Evolutionary conservation across 2,113 vertebrate species (phyloP).

Genomic region (Acinonyx jubatus): DNA sequence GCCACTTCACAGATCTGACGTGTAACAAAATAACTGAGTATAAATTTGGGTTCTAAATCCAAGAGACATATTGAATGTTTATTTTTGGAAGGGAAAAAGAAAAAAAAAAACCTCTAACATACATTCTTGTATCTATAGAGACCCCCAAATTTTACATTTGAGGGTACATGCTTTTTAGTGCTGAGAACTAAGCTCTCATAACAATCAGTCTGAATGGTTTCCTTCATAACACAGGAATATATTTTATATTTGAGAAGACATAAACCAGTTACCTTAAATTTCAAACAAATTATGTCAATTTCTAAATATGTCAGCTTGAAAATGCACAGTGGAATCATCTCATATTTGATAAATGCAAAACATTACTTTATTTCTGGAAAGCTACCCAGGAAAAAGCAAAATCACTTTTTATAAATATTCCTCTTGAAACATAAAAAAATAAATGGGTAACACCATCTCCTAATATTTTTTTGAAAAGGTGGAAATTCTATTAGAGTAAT

Average conservation of each 20-base stretch:
- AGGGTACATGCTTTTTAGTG: not conserved
- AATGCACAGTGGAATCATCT: slow-evolving; percentile 40
- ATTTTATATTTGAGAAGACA: slow-evolving; percentile 26
- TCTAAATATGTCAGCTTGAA: slow-evolving; percentile 21
- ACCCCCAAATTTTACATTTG: not conserved
- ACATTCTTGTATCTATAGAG: not conserved
- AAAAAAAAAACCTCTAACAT: not conserved
- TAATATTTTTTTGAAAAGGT: slow-evolving; percentile 33
- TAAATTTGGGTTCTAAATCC: not conserved
- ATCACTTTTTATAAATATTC: slow-evolving; percentile 11
- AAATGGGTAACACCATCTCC: not conserved
- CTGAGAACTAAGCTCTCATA: not conserved
- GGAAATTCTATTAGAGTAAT: slow-evolving; percentile 1
- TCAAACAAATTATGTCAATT: slow-evolving; percentile 24
- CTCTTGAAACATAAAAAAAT: slow-evolving; percentile 10
- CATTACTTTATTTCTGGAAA: slow-evolving; percentile 30
- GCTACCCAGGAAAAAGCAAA: slow-evolving; percentile 27
- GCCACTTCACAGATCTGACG: not conserved
- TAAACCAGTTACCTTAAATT: slow-evolving; percentile 5
- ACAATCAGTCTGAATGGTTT: not conserved
- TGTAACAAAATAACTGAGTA: not conserved
- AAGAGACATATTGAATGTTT: not conserved
- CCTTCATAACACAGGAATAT: not conserved
- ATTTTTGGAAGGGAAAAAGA: not conserved
- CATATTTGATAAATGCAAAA: not conserved